phyloP scores from a whole-genome alignment of 2,113 vertebrate genomes.

The Pygoscelis antarcticus region DNA sequence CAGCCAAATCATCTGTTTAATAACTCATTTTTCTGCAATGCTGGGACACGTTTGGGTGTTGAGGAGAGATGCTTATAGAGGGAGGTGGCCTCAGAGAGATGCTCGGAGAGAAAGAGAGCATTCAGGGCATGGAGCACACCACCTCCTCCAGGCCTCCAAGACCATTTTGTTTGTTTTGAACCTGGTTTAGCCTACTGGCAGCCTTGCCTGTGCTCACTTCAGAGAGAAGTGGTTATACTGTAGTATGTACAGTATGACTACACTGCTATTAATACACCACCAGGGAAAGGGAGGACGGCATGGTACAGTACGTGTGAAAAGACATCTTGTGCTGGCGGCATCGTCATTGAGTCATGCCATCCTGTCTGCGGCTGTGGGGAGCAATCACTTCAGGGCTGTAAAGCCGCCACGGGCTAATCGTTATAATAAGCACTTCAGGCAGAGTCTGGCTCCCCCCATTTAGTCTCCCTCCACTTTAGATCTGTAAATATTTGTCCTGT shows the following conservation, averaged over 20 bases:
- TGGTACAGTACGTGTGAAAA: not conserved
- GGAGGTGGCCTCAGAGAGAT: not conserved
- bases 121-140: not conserved
- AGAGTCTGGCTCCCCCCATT: not conserved
- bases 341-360: not conserved
- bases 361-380: not conserved
- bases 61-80: not conserved
- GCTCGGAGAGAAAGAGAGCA: not conserved
- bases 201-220: not conserved
- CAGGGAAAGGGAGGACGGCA: not conserved
- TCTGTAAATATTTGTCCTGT: conserved; percentile 66
- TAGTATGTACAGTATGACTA: not conserved
- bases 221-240: not conserved
- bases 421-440: not conserved
- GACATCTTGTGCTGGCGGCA: not conserved
- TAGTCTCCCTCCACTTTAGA: not conserved
- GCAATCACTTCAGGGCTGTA: not conserved
- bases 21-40: not conserved
- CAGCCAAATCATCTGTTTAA: not conserved
- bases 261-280: not conserved
- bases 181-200: not conserved
- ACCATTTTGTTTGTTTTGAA: not conserved
- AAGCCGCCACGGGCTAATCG: not conserved
- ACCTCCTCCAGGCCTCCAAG: not conserved
- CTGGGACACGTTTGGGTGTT: not conserved